phyloP scores from a whole-genome alignment of 2,888 invertebrate species.

The Pterostichus niger region DNA sequence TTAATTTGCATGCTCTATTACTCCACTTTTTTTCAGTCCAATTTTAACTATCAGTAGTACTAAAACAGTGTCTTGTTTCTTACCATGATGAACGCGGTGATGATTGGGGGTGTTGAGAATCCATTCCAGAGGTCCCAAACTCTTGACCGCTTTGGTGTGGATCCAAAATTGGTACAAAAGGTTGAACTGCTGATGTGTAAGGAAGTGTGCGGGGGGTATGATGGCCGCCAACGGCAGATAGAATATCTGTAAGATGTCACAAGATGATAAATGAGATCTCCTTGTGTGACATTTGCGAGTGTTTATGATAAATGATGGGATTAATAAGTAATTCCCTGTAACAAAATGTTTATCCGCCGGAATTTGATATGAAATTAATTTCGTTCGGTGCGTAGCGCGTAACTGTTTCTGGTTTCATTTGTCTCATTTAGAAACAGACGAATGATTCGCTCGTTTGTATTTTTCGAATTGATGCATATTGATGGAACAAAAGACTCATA shows the following conservation, averaged over 20 bases:
- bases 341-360: slow-evolving; percentile 42
- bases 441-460: neutral
- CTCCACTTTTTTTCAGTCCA: too few relatives aligned
- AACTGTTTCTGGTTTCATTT: neutral
- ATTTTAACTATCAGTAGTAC: slow-evolving; percentile 5
- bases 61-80: slow-evolving; percentile 69
- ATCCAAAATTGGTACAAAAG: slow-evolving; percentile 96
- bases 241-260: slow-evolving; percentile 80
- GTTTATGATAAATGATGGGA: slow-evolving; percentile 60
- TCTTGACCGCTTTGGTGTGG: slow-evolving; percentile 90
- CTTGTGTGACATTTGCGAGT: slow-evolving; percentile 27
- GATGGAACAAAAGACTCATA: slow-evolving; percentile 8
- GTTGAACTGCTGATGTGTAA: slow-evolving; percentile 93
- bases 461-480: slow-evolving; percentile 9
- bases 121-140: slow-evolving; percentile 91
- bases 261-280: slow-evolving; percentile 55
- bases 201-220: slow-evolving; percentile 88
- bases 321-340: slow-evolving; percentile 55
- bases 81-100: slow-evolving; percentile 92
- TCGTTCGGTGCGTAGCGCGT: slow-evolving; percentile 1
- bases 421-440: slow-evolving; percentile 15
- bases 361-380: slow-evolving; percentile 40
- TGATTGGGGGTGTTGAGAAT: slow-evolving; percentile 94
- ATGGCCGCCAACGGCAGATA: slow-evolving; percentile 87
- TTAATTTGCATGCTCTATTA: slow-evolving; percentile 14